These are phyloP conservation scores for Drosophila borealis DNA, from an alignment of 2,888 invertebrate genomes.

Conservation along the genomic window DNA sequence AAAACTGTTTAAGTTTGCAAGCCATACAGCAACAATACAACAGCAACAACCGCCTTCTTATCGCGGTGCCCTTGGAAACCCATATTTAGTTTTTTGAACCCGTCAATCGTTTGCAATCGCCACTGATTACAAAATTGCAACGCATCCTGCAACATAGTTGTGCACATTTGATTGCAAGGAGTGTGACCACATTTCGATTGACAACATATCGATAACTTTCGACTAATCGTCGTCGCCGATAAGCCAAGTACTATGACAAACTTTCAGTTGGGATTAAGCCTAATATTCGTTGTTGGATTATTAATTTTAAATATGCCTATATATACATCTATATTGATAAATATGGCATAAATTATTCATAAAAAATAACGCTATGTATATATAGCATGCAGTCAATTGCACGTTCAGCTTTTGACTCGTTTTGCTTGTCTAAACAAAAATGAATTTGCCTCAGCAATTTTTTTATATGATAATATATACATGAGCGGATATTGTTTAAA, in stretches of 20 bases:
- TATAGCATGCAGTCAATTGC: neutral
- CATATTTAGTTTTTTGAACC: constrained; percentile 63
- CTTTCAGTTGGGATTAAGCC: no score
- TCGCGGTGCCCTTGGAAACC: constrained; percentile 45
- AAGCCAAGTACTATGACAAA: neutral
- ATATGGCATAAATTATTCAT: constrained; percentile 2
- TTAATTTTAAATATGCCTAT: neutral
- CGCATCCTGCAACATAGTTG: constrained; percentile 48
- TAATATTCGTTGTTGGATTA: neutral
- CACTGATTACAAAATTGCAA: constrained; percentile 28
- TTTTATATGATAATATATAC: neutral
- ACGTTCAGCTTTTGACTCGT: neutral
- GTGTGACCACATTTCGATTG: neutral
- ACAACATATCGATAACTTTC: neutral
- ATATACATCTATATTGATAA: neutral
- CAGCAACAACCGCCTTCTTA: constrained; percentile 23
- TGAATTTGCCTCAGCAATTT: neutral
- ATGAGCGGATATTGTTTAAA: neutral
- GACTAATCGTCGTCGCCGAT: constrained; percentile 3
- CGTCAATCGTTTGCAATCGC: constrained; percentile 23
- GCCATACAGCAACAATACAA: constrained; percentile 6
- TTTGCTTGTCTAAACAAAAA: constrained; percentile 28
- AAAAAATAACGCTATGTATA: neutral
- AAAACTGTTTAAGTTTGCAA: constrained; percentile 47
- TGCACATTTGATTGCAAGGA: neutral